phyloP scores from a whole-genome alignment of 1,140 invertebrate genomes.

The Linepithema humile region DNA sequence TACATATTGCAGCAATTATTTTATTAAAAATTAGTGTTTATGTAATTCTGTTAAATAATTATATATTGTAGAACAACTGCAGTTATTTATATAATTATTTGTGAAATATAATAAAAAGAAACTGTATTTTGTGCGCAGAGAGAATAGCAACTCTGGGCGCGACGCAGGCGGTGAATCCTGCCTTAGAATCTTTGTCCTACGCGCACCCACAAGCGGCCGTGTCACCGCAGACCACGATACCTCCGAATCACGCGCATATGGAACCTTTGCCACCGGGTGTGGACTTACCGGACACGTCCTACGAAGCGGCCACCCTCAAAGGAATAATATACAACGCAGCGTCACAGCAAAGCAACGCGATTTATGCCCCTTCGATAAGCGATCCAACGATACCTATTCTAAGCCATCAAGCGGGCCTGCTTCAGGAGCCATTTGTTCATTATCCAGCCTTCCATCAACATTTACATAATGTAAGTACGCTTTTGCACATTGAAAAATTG shows the following conservation, averaged over 20 bases:
- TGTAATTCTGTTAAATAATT: not conserved
- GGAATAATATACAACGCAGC: constrained; percentile 76
- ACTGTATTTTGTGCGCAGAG: constrained; percentile 27
- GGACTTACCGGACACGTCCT: constrained; percentile 81
- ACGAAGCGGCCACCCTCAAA: constrained; percentile 61
- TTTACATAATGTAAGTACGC: constrained; percentile 78
- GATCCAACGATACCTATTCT: constrained; percentile 76
- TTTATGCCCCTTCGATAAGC: constrained; percentile 79
- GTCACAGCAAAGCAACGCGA: constrained; percentile 77
- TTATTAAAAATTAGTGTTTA: too few species aligned
- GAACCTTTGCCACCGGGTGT: constrained; percentile 85
- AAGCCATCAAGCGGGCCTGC: constrained; percentile 78
- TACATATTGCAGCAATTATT: not conserved
- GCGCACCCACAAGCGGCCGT: constrained; percentile 34
- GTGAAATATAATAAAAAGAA: not conserved
- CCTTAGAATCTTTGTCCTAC: constrained; percentile 35
- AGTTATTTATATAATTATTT: not conserved
- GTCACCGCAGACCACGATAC: constrained; percentile 47
- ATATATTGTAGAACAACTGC: not conserved
- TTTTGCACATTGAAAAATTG: constrained; percentile 22
- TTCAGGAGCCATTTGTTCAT: constrained; percentile 81
- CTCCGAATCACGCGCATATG: constrained; percentile 38
- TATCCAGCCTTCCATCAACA: constrained; percentile 81
- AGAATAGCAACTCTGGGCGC: constrained; percentile 44
- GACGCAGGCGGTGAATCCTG: constrained; percentile 40